phyloP scores from a whole-genome alignment of 1,140 invertebrate genomes.

The Ceratoteleas bidentatus region DNA sequence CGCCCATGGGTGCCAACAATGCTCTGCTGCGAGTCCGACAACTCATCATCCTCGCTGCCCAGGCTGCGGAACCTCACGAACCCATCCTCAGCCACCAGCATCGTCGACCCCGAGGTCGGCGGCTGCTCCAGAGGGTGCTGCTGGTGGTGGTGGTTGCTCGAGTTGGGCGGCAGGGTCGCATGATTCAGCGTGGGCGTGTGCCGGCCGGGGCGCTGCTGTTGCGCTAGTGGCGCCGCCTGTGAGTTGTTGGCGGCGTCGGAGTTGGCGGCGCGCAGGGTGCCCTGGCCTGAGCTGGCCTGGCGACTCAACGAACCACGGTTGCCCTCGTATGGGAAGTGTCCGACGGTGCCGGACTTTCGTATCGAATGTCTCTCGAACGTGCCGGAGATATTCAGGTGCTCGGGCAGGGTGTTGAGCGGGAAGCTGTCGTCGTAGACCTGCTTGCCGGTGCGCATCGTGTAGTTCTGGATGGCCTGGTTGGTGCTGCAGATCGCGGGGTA shows the following conservation, averaged over 20 bases:
- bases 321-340: conserved; percentile 78
- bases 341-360: conserved; percentile 80
- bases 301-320: conserved; percentile 79
- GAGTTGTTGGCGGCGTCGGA: conserved; percentile 46
- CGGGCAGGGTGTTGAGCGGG: conserved; percentile 83
- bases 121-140: conserved; percentile 67
- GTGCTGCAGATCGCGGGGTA: conserved; percentile 92
- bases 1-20: conserved; percentile 75
- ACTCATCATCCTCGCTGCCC: conserved; percentile 79
- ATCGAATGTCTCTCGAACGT: conserved; percentile 81
- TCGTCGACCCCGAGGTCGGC: conserved; percentile 80
- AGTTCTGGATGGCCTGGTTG: conserved; percentile 92
- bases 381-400: conserved; percentile 81
- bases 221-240: conserved; percentile 22
- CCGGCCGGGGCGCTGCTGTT: conserved; percentile 65
- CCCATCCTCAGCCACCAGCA: conserved; percentile 92
- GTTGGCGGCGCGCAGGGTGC: conserved; percentile 37
- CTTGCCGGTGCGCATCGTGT: conserved; percentile 89
- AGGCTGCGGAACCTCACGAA: conserved; percentile 90
- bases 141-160: conserved; percentile 48
- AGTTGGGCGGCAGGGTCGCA: conserved; percentile 43
- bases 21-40: conserved; percentile 75
- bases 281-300: conserved; percentile 69
- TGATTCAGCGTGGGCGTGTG: conserved; percentile 67
- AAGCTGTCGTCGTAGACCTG: conserved; percentile 87